Evolutionary conservation across 2,797 vertebrate genomes (phyloP).

Genomic region (Podarcis lilfordi): DNA sequence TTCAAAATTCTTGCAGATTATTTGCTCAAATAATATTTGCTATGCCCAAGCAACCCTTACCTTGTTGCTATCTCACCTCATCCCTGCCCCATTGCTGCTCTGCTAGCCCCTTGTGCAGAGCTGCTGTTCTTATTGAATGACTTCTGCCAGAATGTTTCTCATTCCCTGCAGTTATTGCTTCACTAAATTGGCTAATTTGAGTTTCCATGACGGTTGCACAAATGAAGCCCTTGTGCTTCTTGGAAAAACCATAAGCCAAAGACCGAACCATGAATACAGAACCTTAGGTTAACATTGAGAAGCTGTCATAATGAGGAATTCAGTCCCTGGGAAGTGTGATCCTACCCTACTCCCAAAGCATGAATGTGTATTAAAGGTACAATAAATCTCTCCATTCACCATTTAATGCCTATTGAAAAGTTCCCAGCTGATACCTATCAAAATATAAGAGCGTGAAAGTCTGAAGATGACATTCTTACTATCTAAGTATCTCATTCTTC

Average conservation of each 20-base stretch:
- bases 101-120: too few relatives aligned
- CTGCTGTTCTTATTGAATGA: not conserved
- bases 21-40: too few relatives aligned
- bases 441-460: slow-evolving; percentile 11
- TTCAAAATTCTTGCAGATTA: too few relatives aligned
- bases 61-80: too few relatives aligned
- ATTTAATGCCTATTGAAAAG: slow-evolving; percentile 24
- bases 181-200: not conserved
- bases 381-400: slow-evolving; percentile 5
- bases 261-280: not conserved
- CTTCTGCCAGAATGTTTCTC: not conserved
- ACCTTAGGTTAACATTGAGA: not conserved
- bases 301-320: not conserved
- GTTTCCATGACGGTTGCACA: not conserved
- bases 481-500: slow-evolving; percentile 24
- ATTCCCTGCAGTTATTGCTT: not conserved
- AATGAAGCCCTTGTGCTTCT: not conserved
- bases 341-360: not conserved
- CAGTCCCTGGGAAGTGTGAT: not conserved
- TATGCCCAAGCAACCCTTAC: too few relatives aligned
- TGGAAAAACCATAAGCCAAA: not conserved
- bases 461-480: slow-evolving; percentile 21
- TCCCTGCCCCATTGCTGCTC: too few relatives aligned
- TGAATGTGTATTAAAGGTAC: slow-evolving; percentile 4
- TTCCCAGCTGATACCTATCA: slow-evolving; percentile 28